These are phyloP conservation scores for Chionomys nivalis DNA, from an alignment of 2,113 vertebrate species.

Conservation along the genomic window DNA sequence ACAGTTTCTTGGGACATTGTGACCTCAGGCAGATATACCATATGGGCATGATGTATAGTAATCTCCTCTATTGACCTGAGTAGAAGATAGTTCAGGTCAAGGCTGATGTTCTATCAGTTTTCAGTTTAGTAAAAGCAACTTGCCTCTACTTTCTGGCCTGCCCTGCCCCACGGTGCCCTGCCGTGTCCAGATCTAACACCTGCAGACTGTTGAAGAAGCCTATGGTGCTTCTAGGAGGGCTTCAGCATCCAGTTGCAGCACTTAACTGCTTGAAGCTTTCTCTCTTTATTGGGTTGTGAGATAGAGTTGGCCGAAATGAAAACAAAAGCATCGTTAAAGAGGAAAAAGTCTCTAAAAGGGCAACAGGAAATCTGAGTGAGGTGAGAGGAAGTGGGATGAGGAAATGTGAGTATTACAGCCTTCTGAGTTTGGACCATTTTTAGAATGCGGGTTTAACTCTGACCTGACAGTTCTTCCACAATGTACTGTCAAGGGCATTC, in stretches of 20 bases:
- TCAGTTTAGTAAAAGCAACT: not conserved
- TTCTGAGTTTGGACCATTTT: conserved; percentile 15
- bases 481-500: not conserved
- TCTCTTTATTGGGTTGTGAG: conserved; percentile 22
- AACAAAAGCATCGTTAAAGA: not conserved
- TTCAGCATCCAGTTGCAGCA: not conserved
- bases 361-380: conserved; percentile 1
- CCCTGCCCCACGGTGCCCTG: too few relatives aligned
- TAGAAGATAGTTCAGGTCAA: not conserved
- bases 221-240: not conserved
- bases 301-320: not conserved
- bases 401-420: not conserved
- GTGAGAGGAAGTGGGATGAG: not conserved
- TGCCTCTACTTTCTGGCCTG: not conserved
- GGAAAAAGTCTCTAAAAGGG: not conserved
- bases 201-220: not conserved
- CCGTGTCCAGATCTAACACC: not conserved
- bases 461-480: not conserved
- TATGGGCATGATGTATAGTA: not conserved
- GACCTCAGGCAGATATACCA: not conserved
- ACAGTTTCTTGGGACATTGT: not conserved
- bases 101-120: not conserved
- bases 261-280: not conserved
- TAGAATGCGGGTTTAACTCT: not conserved
- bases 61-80: not conserved